Percentiles rank a stretch among this genome's conserved stretches.
Evolutionary conservation across 2,113 vertebrate species (phyloP).

Genomic region (Arizona elegans): DNA sequence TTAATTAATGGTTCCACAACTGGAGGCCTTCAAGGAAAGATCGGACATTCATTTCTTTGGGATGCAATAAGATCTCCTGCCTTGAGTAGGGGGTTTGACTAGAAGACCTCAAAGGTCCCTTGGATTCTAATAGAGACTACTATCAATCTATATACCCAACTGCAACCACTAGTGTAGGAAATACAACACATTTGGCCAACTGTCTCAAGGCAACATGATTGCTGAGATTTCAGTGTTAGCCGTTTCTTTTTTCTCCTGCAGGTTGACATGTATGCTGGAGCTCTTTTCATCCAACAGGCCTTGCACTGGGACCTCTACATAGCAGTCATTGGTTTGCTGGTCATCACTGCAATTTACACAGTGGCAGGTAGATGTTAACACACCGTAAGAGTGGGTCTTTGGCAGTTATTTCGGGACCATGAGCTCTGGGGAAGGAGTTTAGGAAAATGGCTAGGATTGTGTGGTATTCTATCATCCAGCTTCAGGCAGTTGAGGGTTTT

Average conservation of each 20-base stretch:
- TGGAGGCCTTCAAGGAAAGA: not conserved
- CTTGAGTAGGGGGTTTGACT: not conserved
- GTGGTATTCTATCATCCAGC: not conserved
- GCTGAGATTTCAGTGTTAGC: rapidly evolving
- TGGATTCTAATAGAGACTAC: not conserved
- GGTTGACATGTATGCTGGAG: slow-evolving; percentile 97
- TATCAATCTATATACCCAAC: not conserved
- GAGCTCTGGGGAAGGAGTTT: not conserved
- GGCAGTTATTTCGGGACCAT: not conserved
- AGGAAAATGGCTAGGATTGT: not conserved
- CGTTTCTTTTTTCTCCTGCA: slow-evolving; percentile 36
- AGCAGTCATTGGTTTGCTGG: slow-evolving; percentile 74
- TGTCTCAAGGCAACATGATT: not conserved
- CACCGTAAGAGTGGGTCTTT: not conserved
- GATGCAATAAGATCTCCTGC: not conserved
- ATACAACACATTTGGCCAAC: not conserved
- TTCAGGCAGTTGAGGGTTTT: not conserved
- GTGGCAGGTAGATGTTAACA: slow-evolving; percentile 75
- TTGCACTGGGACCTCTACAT: slow-evolving; percentile 90
- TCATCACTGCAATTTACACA: slow-evolving; percentile 89
- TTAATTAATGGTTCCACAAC: not conserved
- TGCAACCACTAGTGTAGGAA: not conserved
- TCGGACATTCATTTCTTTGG: not conserved
- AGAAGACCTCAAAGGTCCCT: not conserved
- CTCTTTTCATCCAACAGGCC: slow-evolving; percentile 94